These are phyloP conservation scores for Cerastis rubricosa DNA, from an alignment of 2,888 invertebrate genomes.

Conservation along the genomic window DNA sequence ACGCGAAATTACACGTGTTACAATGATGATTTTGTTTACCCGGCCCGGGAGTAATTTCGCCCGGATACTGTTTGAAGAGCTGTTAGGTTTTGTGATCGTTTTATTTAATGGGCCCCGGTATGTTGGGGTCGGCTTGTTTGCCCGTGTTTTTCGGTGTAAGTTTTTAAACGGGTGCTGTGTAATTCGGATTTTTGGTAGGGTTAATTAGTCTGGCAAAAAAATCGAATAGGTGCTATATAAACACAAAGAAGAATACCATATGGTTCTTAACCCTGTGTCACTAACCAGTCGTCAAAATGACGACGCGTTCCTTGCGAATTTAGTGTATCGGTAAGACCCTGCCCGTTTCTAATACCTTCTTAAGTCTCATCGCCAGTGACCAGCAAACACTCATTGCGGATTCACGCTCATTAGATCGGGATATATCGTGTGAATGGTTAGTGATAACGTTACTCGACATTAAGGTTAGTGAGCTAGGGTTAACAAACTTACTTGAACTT, in stretches of 20 bases:
- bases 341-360: too few relatives aligned
- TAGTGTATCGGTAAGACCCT: too few relatives aligned
- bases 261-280: too few relatives aligned
- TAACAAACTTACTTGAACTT: not conserved
- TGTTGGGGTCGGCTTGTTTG: conserved; percentile 68
- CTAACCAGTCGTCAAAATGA: too few relatives aligned
- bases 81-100: conserved; percentile 85
- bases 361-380: too few relatives aligned
- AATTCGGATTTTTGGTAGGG: conserved; percentile 30
- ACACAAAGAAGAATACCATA: not conserved
- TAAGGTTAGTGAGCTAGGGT: too few relatives aligned
- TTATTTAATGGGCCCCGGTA: conserved; percentile 76
- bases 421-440: too few relatives aligned
- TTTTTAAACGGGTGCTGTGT: conserved; percentile 63
- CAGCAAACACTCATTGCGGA: too few relatives aligned
- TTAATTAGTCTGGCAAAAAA: conserved; percentile 35
- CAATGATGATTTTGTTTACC: conserved; percentile 88
- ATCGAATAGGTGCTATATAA: not conserved
- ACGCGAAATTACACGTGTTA: conserved; percentile 88
- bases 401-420: too few relatives aligned
- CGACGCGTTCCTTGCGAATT: too few relatives aligned
- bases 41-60: conserved; percentile 77
- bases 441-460: too few relatives aligned
- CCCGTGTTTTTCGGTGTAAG: conserved; percentile 69
- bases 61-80: conserved; percentile 83